Conservation (phyloP, 2,888 invertebrate genomes). For the Drosophila aldrichi region DNA sequence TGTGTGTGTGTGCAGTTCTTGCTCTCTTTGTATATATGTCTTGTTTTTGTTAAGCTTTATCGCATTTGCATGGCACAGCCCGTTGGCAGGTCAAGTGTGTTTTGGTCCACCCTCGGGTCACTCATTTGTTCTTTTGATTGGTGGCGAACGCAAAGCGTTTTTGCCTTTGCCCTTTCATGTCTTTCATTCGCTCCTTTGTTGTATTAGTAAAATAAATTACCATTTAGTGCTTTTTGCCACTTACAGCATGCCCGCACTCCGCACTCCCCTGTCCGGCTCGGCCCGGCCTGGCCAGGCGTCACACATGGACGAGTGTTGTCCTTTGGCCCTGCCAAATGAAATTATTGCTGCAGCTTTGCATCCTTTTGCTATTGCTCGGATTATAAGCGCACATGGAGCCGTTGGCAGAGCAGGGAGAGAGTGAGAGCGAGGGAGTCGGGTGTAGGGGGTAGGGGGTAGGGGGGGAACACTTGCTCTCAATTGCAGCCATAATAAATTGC, state of each 20-base stretch:
- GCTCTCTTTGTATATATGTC: slow-evolving; percentile 10
- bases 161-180: slow-evolving; percentile 51
- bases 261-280: neutral
- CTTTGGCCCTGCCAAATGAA: slow-evolving; percentile 76
- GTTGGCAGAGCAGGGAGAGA: neutral
- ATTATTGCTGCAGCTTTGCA: slow-evolving; percentile 75
- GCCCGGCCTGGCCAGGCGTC: slow-evolving; percentile 48
- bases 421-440: neutral
- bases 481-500: slow-evolving; percentile 81
- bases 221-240: slow-evolving; percentile 80
- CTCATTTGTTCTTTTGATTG: slow-evolving; percentile 78
- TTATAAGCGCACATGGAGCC: slow-evolving; percentile 58
- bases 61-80: slow-evolving; percentile 71
- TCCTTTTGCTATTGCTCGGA: slow-evolving; percentile 65
- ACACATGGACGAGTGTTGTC: slow-evolving; percentile 75
- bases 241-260: slow-evolving; percentile 17
- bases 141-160: slow-evolving; percentile 64
- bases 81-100: slow-evolving; percentile 63
- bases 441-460: neutral
- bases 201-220: slow-evolving; percentile 81
- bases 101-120: slow-evolving; percentile 69
- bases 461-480: slow-evolving; percentile 48
- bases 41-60: slow-evolving; percentile 71
- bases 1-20: slow-evolving; percentile 11
- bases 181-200: slow-evolving; percentile 65